A percentile compares a stretch with the other conserved stretches of the same genome.
Conservation (phyloP, 1,140 invertebrate species). For the Artemia franciscana region DNA sequence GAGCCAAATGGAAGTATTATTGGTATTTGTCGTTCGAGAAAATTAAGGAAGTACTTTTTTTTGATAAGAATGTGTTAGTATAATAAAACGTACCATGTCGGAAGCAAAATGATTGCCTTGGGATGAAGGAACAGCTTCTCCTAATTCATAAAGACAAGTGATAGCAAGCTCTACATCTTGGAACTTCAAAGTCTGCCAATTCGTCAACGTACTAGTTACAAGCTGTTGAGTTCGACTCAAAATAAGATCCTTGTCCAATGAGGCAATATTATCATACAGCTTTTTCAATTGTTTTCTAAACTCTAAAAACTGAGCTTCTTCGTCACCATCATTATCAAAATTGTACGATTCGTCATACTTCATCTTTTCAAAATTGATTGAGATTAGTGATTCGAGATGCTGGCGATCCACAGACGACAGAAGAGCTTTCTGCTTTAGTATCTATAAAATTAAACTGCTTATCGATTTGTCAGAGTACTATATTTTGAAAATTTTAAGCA, state of each 20-base stretch:
- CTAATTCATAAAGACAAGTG: slow-evolving; percentile 27
- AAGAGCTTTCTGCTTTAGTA: slow-evolving; percentile 14
- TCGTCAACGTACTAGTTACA: slow-evolving; percentile 21
- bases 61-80: too few relatives aligned
- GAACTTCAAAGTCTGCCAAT: slow-evolving; percentile 22
- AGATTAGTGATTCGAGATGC: slow-evolving; percentile 19
- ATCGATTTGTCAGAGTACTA: too few relatives aligned
- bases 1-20: too few relatives aligned
- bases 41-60: too few relatives aligned
- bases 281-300: slow-evolving; percentile 30
- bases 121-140: slow-evolving; percentile 25
- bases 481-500: too few relatives aligned
- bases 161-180: slow-evolving; percentile 30
- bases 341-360: slow-evolving; percentile 29
- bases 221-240: slow-evolving; percentile 23
- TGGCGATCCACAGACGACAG: slow-evolving; percentile 13
- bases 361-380: slow-evolving; percentile 27
- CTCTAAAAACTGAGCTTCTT: slow-evolving; percentile 22
- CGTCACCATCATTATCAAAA: slow-evolving; percentile 31
- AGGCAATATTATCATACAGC: slow-evolving; percentile 29
- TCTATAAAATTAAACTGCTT: slow-evolving; percentile 18
- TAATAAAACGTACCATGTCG: slow-evolving; percentile 15
- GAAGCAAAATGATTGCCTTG: slow-evolving; percentile 24
- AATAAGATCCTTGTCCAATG: slow-evolving; percentile 25
- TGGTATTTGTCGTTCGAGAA: too few relatives aligned